Conservation (phyloP, 2,797 vertebrate species). For the Schizopygopsis pylzovi region DNA sequence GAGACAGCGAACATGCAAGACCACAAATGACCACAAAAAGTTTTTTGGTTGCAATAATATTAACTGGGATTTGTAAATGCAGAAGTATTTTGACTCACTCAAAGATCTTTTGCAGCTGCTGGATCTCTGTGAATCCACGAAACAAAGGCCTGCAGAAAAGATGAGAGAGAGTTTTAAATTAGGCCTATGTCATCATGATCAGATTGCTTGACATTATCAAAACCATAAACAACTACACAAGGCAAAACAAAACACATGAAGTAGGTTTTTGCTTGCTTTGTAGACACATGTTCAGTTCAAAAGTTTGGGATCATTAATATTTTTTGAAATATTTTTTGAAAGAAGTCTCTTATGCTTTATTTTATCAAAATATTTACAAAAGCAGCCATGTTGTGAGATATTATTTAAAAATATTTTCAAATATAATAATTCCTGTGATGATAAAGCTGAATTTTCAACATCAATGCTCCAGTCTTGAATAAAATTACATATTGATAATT, state of each 20-base stretch:
- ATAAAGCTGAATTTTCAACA: background rate
- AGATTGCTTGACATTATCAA: background rate
- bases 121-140: conserved; percentile 72
- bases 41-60: background rate
- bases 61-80: background rate
- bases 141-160: conserved; percentile 75
- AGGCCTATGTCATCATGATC: too few species aligned
- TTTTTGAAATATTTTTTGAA: background rate
- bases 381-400: too few species aligned
- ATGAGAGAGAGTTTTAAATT: background rate
- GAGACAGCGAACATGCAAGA: background rate
- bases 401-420: background rate
- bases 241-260: background rate
- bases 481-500: background rate
- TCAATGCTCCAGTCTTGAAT: background rate
- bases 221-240: background rate
- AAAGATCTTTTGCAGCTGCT: conserved; percentile 82
- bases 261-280: too few species aligned
- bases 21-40: background rate
- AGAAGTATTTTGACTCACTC: conserved; percentile 70
- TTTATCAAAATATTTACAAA: background rate
- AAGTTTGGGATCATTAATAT: background rate
- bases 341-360: too few species aligned
- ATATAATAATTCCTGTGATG: background rate
- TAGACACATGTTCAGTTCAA: background rate